Percentiles rank a stretch among this genome's conserved stretches.
phyloP scores from a whole-genome alignment of 2,113 vertebrate genomes.

The Aegotheles bennettii region DNA sequence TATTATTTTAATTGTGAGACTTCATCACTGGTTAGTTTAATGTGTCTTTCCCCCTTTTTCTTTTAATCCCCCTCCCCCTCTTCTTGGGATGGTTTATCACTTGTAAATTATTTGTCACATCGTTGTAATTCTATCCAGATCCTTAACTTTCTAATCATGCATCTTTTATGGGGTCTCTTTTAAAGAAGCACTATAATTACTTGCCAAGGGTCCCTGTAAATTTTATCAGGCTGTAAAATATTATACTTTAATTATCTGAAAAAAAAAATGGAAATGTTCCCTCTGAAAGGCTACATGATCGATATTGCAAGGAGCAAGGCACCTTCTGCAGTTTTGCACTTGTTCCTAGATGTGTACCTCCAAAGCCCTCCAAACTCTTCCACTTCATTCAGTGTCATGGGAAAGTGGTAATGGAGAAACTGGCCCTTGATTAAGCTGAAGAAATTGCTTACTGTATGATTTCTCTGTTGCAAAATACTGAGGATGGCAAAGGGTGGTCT shows the following conservation, averaged over 20 bases:
- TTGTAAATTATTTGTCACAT: slow-evolving; percentile 81
- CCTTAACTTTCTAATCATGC: slow-evolving; percentile 81
- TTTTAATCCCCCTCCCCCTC: slow-evolving; percentile 34
- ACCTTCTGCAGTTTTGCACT: not conserved
- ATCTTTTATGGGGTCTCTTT: slow-evolving; percentile 79
- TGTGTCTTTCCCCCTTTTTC: slow-evolving; percentile 8
- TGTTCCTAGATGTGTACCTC: not conserved
- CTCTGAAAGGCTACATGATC: slow-evolving; percentile 46
- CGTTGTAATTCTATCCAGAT: slow-evolving; percentile 76
- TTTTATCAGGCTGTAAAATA: slow-evolving; percentile 81
- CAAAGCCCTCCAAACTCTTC: not conserved
- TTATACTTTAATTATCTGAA: slow-evolving; percentile 79
- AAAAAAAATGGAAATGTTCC: slow-evolving; percentile 63
- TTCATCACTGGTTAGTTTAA: slow-evolving; percentile 72
- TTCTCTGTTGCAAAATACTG: not conserved
- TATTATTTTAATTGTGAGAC: slow-evolving; percentile 72
- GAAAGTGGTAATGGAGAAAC: not conserved
- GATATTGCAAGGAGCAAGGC: slow-evolving; percentile 14
- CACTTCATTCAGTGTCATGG: not conserved
- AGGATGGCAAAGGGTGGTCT: not conserved
- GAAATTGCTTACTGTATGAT: not conserved
- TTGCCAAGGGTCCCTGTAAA: slow-evolving; percentile 77
- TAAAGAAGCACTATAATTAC: slow-evolving; percentile 81
- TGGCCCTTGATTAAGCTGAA: not conserved
- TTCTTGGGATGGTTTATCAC: slow-evolving; percentile 70